Percentiles rank a stretch among this genome's conserved stretches.
phyloP scores from a whole-genome alignment of 1,140 invertebrate genomes.

The Asobara japonica region DNA sequence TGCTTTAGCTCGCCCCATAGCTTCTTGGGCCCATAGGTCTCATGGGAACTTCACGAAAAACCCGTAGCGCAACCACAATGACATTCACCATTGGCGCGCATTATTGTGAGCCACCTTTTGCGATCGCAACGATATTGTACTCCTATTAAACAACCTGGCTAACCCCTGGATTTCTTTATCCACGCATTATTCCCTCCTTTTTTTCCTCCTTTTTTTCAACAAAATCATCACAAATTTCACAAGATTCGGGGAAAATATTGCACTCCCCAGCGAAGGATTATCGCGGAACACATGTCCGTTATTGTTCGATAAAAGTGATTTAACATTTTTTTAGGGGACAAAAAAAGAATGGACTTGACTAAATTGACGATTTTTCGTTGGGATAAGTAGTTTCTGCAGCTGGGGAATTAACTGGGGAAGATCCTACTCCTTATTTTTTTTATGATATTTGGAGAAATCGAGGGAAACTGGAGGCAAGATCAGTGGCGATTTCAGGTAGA shows the following conservation, averaged over 20 bases:
- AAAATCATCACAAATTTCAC: not conserved
- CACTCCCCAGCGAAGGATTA: conserved; percentile 8
- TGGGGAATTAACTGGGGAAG: no score
- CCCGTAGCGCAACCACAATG: conserved; percentile 28
- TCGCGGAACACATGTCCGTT: conserved; percentile 7
- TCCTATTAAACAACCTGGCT: conserved; percentile 16
- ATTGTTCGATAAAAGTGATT: conserved; percentile 13
- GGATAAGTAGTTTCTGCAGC: not conserved
- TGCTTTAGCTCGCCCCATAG: not conserved
- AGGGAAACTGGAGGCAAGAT: no score
- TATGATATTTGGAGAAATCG: no score
- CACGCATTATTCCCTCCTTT: conserved; percentile 1
- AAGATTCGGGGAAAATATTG: conserved; percentile 8
- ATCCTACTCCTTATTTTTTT: no score
- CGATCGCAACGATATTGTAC: conserved; percentile 23
- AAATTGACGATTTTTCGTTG: not conserved
- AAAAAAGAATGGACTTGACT: not conserved
- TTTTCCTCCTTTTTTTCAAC: conserved; percentile 5
- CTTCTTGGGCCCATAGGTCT: not conserved
- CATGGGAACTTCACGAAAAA: conserved; percentile 22
- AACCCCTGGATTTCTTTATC: not conserved
- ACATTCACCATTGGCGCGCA: conserved; percentile 12
- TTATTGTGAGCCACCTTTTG: conserved; percentile 23
- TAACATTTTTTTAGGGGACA: not conserved
- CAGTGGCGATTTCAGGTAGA: no score